These are phyloP conservation scores for Eupelmus urozonus DNA, from an alignment of 2,888 invertebrate genomes.

Conservation along the genomic window DNA sequence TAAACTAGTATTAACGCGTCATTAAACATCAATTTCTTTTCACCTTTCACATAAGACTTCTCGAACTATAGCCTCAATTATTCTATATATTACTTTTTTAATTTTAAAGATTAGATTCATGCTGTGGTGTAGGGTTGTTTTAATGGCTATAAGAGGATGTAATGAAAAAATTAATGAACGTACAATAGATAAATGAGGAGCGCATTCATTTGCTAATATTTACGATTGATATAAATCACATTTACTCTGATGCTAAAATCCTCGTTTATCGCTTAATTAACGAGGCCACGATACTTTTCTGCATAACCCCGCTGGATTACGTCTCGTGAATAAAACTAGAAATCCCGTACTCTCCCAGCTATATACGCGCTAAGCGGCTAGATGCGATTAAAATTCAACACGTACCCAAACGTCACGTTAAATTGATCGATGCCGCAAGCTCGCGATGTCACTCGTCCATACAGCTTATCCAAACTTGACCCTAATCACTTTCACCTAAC, in stretches of 20 bases:
- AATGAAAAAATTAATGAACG: slow-evolving; percentile 43
- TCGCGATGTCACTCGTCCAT: not conserved
- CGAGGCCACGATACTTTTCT: slow-evolving; percentile 12
- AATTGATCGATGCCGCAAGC: slow-evolving; percentile 4
- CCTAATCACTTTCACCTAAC: too few species aligned
- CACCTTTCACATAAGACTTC: too few species aligned
- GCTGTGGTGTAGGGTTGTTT: slow-evolving; percentile 23
- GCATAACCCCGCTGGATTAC: not conserved
- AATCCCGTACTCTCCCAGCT: not conserved
- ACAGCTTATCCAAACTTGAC: too few species aligned
- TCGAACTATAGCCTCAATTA: too few species aligned
- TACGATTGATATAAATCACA: slow-evolving; percentile 34
- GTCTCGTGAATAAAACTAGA: not conserved
- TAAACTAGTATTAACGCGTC: too few species aligned
- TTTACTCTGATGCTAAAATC: slow-evolving; percentile 5
- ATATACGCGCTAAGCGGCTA: too few species aligned
- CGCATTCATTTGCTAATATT: slow-evolving; percentile 33
- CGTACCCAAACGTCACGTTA: not conserved
- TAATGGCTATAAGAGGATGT: slow-evolving; percentile 47
- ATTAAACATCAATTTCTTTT: too few species aligned
- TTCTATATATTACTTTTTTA: too few species aligned
- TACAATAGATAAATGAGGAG: slow-evolving; percentile 21
- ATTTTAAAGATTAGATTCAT: not conserved
- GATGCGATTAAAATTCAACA: not conserved
- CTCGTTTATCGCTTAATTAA: slow-evolving; percentile 39